phyloP scores from a whole-genome alignment of 1,140 invertebrate genomes.

The Portunus trituberculatus region DNA sequence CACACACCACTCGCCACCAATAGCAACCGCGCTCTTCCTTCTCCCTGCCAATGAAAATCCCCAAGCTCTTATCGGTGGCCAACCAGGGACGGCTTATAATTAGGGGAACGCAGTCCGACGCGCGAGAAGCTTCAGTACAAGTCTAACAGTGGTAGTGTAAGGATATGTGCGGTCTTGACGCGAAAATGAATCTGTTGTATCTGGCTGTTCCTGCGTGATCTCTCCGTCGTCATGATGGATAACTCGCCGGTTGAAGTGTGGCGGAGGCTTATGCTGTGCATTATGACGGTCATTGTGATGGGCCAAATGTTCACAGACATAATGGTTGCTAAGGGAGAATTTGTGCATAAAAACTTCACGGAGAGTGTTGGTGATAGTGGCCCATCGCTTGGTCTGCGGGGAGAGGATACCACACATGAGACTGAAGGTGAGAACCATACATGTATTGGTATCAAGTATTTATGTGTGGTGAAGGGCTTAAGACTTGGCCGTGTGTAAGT shows the following conservation, averaged over 20 bases:
- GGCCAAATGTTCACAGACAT: constrained; percentile 39
- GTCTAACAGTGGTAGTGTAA: constrained; percentile 44
- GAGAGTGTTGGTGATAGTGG: constrained; percentile 36
- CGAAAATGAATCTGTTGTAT: constrained; percentile 5
- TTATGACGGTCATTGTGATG: constrained; percentile 5
- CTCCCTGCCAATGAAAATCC: constrained; percentile 63
- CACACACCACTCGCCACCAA: constrained; percentile 44
- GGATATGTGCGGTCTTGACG: background rate
- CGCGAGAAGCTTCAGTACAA: constrained; percentile 37
- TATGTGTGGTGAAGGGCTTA: background rate
- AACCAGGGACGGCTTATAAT: constrained; percentile 65
- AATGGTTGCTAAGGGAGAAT: constrained; percentile 61
- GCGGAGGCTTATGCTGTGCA: constrained; percentile 29
- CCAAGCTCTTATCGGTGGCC: constrained; percentile 60
- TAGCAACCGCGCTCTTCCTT: constrained; percentile 47
- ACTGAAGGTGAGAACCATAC: background rate
- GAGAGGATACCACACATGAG: background rate
- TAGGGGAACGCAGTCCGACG: constrained; percentile 46
- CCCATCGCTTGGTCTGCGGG: background rate
- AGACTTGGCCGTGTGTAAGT: no score
- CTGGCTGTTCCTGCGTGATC: background rate
- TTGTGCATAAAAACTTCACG: constrained; percentile 66
- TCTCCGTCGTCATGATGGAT: constrained; percentile 43
- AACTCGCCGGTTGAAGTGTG: constrained; percentile 33
- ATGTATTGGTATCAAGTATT: background rate